Conservation (phyloP, 1,140 invertebrate species). For the Drosophila burlai region DNA sequence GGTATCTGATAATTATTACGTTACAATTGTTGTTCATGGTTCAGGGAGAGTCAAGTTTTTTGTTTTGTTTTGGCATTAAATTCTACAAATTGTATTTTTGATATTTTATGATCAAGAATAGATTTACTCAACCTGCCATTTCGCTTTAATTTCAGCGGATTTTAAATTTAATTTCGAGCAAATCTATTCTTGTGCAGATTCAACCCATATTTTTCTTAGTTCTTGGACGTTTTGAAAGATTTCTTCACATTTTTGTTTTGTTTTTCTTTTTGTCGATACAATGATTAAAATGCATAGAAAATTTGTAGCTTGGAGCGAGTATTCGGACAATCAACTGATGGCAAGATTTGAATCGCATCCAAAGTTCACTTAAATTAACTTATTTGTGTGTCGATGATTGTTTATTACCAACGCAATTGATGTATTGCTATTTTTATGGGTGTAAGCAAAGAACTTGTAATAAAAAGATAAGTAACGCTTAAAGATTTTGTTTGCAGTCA, state of each 20-base stretch:
- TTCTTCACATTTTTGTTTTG: neutral
- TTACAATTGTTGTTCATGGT: slow-evolving; percentile 49
- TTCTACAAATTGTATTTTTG: slow-evolving; percentile 49
- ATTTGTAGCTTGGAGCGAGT: slow-evolving; percentile 20
- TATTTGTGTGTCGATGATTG: slow-evolving; percentile 17
- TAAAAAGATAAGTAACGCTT: neutral
- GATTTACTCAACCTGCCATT: slow-evolving; percentile 1
- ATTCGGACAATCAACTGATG: slow-evolving; percentile 29
- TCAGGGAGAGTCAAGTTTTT: slow-evolving; percentile 16
- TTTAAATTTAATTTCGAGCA: neutral
- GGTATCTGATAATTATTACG: slow-evolving; percentile 34
- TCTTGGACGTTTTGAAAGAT: slow-evolving; percentile 37
- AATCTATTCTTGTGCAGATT: slow-evolving; percentile 25
- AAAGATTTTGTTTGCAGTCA: neutral
- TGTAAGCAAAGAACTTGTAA: slow-evolving; percentile 2
- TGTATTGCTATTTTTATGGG: slow-evolving; percentile 28
- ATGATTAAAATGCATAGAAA: slow-evolving; percentile 41
- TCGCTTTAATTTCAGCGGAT: neutral
- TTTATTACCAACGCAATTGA: slow-evolving; percentile 11
- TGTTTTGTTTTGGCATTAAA: slow-evolving; percentile 36
- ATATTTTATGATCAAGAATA: slow-evolving; percentile 38
- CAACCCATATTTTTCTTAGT: slow-evolving; percentile 1
- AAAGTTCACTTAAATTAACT: slow-evolving; percentile 23
- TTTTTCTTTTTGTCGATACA: slow-evolving; percentile 9
- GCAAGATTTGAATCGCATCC: slow-evolving; percentile 32